Percentiles rank a stretch among this genome's conserved stretches.
phyloP scores from a whole-genome alignment of 2,797 vertebrate species.

The Coreius guichenoti region DNA sequence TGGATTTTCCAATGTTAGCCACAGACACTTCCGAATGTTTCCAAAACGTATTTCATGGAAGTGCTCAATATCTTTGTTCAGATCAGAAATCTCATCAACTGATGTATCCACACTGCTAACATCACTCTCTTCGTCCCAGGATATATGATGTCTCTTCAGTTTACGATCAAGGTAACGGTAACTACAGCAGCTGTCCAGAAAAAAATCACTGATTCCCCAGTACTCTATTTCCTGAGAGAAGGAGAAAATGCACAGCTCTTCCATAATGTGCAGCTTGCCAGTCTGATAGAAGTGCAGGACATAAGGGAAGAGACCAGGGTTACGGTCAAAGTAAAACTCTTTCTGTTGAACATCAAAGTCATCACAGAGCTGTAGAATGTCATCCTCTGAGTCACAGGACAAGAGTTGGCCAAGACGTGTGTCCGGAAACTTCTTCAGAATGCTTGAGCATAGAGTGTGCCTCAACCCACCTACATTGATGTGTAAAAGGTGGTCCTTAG shows the following conservation, averaged over 20 bases:
- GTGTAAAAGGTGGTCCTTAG: constrained; percentile 83
- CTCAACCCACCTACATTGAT: constrained; percentile 94
- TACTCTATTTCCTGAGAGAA: constrained; percentile 99
- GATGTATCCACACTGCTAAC: constrained; percentile 93
- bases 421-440: constrained; percentile 90
- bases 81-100: constrained; percentile 91
- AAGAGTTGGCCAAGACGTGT: constrained; percentile 93
- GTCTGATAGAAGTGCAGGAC: constrained; percentile 97
- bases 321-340: constrained; percentile 97
- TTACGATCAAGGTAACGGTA: constrained; percentile 95
- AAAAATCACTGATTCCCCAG: constrained; percentile 97
- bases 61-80: constrained; percentile 89
- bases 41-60: constrained; percentile 88
- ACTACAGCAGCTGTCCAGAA: constrained; percentile 94
- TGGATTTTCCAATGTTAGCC: constrained; percentile 97
- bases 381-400: constrained; percentile 89
- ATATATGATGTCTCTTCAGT: constrained; percentile 85
- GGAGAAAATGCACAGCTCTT: constrained; percentile 96
- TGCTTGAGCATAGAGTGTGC: constrained; percentile 86
- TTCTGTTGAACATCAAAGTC: constrained; percentile 91
- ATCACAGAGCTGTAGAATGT: constrained; percentile 92
- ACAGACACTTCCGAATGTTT: constrained; percentile 87
- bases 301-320: constrained; percentile 91
- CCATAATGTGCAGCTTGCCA: constrained; percentile 94
- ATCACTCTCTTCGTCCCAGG: constrained; percentile 94